Evolutionary conservation across 2,888 invertebrate species (phyloP).

Genomic region (Dynastes maya): DNA sequence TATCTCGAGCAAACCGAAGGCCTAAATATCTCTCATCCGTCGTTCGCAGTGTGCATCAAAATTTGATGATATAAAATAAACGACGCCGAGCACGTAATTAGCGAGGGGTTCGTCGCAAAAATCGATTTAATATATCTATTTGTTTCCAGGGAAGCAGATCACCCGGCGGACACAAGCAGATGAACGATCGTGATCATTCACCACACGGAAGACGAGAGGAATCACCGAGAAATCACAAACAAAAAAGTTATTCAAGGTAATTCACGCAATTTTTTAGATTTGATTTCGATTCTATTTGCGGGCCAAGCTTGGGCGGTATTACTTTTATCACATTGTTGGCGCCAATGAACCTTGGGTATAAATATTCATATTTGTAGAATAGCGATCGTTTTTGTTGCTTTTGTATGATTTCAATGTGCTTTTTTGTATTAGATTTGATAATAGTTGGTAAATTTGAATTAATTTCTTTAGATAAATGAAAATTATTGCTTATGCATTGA

Average conservation of each 20-base stretch:
- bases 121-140: conserved; percentile 51
- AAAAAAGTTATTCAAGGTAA: conserved; percentile 69
- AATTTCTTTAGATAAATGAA: too few species aligned
- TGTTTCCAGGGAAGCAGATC: conserved; percentile 65
- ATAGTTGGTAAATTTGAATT: too few species aligned
- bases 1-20: conserved; percentile 15
- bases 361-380: too few species aligned
- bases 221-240: conserved; percentile 68
- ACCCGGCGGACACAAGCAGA: conserved; percentile 63
- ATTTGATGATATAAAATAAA: conserved; percentile 34
- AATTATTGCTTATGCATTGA: too few species aligned
- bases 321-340: neutral
- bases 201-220: conserved; percentile 68
- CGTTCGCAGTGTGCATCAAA: conserved; percentile 34
- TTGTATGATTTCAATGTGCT: too few species aligned
- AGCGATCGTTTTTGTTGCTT: too few species aligned
- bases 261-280: conserved; percentile 38
- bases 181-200: conserved; percentile 66
- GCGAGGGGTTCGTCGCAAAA: neutral
- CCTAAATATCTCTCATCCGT: neutral
- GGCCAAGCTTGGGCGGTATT: neutral
- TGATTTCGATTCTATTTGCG: conserved; percentile 2
- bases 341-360: neutral
- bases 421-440: too few species aligned
- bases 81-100: conserved; percentile 23